A percentile compares a stretch with the other conserved stretches of the same genome.
phyloP scores from a whole-genome alignment of 2,888 invertebrate genomes.

The Aphidius colemani region DNA sequence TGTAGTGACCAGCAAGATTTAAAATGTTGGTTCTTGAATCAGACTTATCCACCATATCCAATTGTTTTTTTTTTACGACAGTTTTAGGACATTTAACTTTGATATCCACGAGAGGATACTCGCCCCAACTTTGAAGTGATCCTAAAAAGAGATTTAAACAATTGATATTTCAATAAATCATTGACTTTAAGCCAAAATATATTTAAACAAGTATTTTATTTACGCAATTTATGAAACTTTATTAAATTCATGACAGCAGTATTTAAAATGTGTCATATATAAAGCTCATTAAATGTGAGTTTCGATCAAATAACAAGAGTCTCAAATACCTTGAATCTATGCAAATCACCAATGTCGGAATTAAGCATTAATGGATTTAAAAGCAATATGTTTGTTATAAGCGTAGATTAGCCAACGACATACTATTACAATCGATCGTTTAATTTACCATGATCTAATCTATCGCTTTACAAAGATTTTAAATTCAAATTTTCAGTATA shows the following conservation, averaged over 20 bases:
- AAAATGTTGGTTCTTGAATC: not conserved
- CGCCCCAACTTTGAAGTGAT: too few relatives aligned
- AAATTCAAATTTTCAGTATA: too few relatives aligned
- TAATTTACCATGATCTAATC: slow-evolving; percentile 43
- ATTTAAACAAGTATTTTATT: too few relatives aligned
- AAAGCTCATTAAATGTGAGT: not conserved
- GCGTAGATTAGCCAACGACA: slow-evolving; percentile 40
- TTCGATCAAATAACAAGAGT: not conserved
- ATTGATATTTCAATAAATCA: too few relatives aligned
- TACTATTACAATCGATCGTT: slow-evolving; percentile 48
- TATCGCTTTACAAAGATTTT: not conserved
- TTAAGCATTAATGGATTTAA: slow-evolving; percentile 55
- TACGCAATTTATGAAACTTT: too few relatives aligned
- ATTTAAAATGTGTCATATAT: not conserved
- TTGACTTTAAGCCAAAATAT: too few relatives aligned
- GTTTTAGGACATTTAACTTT: not conserved
- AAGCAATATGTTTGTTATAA: slow-evolving; percentile 50
- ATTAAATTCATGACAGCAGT: too few relatives aligned
- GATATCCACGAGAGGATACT: too few relatives aligned
- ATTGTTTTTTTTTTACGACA: not conserved
- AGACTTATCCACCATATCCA: not conserved
- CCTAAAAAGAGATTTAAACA: too few relatives aligned
- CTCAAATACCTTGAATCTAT: slow-evolving; percentile 42
- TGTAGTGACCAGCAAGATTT: too few relatives aligned
- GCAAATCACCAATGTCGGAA: slow-evolving; percentile 48